Evolutionary conservation across 2,113 vertebrate species (phyloP), one percentile per base, ranked within the genome.

Genomic region (Phrynosoma platyrhinos): DNA sequence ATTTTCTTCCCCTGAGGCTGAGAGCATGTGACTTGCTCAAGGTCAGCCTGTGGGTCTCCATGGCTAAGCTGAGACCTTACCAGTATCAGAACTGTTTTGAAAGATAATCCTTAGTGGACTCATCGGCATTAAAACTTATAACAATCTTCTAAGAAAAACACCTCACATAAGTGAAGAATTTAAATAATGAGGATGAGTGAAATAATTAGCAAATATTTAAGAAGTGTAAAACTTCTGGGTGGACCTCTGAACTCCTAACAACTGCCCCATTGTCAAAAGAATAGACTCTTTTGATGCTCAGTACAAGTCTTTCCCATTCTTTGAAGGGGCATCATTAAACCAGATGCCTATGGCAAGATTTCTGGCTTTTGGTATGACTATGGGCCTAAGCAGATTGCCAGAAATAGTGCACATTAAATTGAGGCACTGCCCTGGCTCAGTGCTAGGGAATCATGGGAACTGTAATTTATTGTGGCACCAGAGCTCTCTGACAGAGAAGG

Each of bases 231-330:
- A 74, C 78, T 72, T 79, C 85, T 72, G 42, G 72, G 10, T 64
- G 25, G 32, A 72, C 80, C 36, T 74, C 40, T 13, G 79, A 75
- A 75, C 40, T 10, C 72, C 55, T 72, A 27, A 87, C 40, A 82
- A 82, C 79, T 82, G 86, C 68, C 69, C 79, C 82, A 82, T 69
- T 75, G 79, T 87, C 79, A 87, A 87, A 82, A 76, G 27, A 82
- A 75, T 36, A 82, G 86, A 87, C 75, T 75, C 79, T 82, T 32
- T 79, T 69, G 74, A 80, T 36, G 72, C 47, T 40, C 62, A 71
- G 62, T 23, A 68, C 21, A 79, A 55, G 64, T 36, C 64, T 86
- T 78, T n/a, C 21, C 27, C 10, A 14, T 52, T 69, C 66, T n/a
- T 79, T 79, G 69, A 69, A 27, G 42, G n/a, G 79, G 27, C 27